Evolutionary conservation across 2,797 vertebrate genomes (phyloP), one percentile per base, ranked within the genome.

Genomic region (Ptychobarbus kaznakovi): DNA sequence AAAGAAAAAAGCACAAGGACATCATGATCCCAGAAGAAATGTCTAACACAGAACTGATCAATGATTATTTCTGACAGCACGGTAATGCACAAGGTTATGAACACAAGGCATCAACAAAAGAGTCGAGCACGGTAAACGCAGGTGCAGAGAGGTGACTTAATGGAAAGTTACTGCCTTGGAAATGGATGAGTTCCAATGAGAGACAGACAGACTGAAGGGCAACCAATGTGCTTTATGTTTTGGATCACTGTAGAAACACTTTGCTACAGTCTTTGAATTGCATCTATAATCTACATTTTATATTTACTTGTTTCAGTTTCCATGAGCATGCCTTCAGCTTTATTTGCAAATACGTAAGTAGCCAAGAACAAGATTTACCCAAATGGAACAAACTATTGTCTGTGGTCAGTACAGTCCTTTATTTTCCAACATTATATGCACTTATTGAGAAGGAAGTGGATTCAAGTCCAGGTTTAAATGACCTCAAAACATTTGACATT

Each of bases 111-210:
- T 69, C 38, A 22, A 80, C 51, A 73, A 44, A 78, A 74, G 35
- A 82, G 68, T 68, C 13, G 44, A 38, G 38, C 76, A 49, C 49
- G 61, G 42, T 80, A 63, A 80, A 72, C 86, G 51, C 61, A 81
- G 63, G 79, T 63, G 86, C 82, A 78, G 79, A 78, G 77, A 56
- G 65, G 73, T 80, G 69, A 65, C 74, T 74, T 28, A 84, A 92
- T 92, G 92, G 94, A 93, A 89, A 88, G 92, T 92, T 93, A 92
- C 90, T 58, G 42, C 68, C 51, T 25, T 73, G 56, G 20, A 69
- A 72, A 70, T 51, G 73, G 32, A 49, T 51, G n/a, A 22, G 6
- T 46, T 72, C 70, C 38, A 56, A 56, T 69, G 32, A 40, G 82
- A 76, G 56, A 82, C 35, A 22, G n/a, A 22, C 6, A 16, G 12